Evolutionary conservation across 2,797 vertebrate species (phyloP).

Genomic region (Peromyscus aztecus): DNA sequence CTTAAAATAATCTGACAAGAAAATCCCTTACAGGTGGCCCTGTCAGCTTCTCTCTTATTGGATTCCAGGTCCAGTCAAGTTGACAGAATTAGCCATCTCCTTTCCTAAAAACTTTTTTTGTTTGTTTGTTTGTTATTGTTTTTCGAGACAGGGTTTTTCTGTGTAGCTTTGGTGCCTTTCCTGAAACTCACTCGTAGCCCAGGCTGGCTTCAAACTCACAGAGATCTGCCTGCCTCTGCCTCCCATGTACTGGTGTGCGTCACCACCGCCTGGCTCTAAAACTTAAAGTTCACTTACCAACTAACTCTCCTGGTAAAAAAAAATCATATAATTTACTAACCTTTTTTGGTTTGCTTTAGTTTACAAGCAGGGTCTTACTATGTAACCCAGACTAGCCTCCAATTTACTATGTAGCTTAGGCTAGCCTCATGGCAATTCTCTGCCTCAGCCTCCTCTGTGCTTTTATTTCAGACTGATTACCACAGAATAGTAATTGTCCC

Average conservation of each 20-base stretch:
- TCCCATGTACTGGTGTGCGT: too few species aligned
- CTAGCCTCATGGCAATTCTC: background rate
- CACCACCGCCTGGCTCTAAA: too few species aligned
- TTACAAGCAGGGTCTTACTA: background rate
- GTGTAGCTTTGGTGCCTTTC: too few species aligned
- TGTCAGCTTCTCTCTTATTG: background rate
- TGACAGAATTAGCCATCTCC: background rate
- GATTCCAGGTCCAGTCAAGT: background rate
- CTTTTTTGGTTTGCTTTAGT: background rate
- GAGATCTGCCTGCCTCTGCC: too few species aligned
- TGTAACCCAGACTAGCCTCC: background rate
- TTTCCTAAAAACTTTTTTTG: background rate
- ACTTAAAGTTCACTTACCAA: background rate
- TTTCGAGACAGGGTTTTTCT: too few species aligned
- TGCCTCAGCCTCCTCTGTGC: background rate
- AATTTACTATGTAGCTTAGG: too few species aligned
- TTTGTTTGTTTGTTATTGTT: too few species aligned
- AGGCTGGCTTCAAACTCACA: too few species aligned
- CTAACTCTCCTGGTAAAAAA: conserved; percentile 11
- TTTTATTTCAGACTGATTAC: conserved; percentile 30
- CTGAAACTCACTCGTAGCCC: too few species aligned
- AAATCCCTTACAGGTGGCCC: background rate
- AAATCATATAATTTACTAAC: background rate
- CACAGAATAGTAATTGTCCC: background rate
- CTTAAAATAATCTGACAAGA: background rate